A percentile compares a stretch with the other conserved stretches of the same genome.
Evolutionary conservation across 1,140 invertebrate genomes (phyloP).

Genomic region (Drosophila pallidifrons): DNA sequence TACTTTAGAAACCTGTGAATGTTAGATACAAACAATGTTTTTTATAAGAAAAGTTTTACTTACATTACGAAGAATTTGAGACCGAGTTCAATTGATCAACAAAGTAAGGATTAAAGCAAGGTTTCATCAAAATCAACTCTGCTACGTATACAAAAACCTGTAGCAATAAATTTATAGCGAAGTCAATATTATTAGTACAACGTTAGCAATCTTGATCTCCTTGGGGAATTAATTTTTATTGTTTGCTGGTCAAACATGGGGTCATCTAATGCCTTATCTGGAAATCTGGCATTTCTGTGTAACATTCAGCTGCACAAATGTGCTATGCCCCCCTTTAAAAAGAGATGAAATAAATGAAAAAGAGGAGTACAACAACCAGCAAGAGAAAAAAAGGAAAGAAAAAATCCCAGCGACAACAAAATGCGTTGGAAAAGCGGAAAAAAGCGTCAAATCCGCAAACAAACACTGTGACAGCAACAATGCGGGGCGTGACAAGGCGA

Average conservation of each 20-base stretch:
- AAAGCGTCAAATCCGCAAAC: constrained; percentile 80
- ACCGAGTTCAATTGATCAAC: no score
- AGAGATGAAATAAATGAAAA: constrained; percentile 23
- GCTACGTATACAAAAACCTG: neutral
- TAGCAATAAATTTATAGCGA: neutral
- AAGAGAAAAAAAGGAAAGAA: constrained; percentile 12
- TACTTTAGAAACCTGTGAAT: no score
- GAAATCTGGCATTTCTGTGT: constrained; percentile 2
- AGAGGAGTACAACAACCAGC: constrained; percentile 6
- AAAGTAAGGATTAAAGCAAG: no score
- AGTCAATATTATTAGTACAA: neutral
- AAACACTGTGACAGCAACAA: constrained; percentile 77
- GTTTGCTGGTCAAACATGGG: neutral
- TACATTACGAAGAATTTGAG: no score
- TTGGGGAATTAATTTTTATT: neutral
- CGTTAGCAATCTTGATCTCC: constrained; percentile 2
- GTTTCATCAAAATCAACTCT: neutral
- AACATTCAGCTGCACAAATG: constrained; percentile 37
- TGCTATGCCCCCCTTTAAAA: constrained; percentile 15
- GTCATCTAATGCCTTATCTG: constrained; percentile 6
- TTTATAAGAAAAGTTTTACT: no score
- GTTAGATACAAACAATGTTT: no score
- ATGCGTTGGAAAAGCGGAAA: constrained; percentile 67
- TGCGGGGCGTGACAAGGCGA: constrained; percentile 53
- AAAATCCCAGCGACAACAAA: constrained; percentile 48